Conservation (phyloP, 2,888 invertebrate species). For the Pyrrhosoma nymphula region DNA sequence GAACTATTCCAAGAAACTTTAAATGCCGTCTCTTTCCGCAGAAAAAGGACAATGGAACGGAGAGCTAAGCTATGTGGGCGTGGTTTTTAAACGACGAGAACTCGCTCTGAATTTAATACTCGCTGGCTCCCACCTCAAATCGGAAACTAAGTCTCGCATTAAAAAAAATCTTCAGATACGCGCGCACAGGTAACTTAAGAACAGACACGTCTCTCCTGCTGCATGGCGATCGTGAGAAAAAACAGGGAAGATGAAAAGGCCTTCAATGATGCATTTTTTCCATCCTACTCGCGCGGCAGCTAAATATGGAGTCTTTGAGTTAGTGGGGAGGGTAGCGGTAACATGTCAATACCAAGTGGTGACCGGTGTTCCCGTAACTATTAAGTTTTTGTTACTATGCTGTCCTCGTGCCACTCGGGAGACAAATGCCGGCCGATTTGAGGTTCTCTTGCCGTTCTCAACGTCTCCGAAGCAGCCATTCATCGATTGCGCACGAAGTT, state of each 20-base stretch:
- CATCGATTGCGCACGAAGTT: not conserved
- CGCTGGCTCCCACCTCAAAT: not conserved
- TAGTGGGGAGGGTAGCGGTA: not conserved
- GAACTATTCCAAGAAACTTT: not conserved
- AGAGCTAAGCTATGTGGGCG: not conserved
- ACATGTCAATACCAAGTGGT: slow-evolving; percentile 35
- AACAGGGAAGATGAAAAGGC: not conserved
- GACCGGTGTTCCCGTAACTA: not conserved
- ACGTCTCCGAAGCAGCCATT: not conserved
- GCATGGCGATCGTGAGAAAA: slow-evolving; percentile 37
- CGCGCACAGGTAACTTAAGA: not conserved
- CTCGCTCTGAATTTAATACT: not conserved
- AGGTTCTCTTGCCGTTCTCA: not conserved
- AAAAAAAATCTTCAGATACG: not conserved
- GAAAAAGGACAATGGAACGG: slow-evolving; percentile 37
- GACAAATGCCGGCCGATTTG: not conserved
- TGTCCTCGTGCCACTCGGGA: not conserved
- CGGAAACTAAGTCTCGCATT: not conserved
- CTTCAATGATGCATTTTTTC: not conserved
- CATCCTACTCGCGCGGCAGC: not conserved
- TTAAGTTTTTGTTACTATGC: not conserved
- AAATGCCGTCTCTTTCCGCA: not conserved
- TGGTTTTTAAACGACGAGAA: slow-evolving; percentile 23
- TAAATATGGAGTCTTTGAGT: not conserved
- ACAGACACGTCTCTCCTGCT: not conserved